Evolutionary conservation across 2,113 vertebrate genomes (phyloP).

Genomic region (Chinchilla lanigera): DNA sequence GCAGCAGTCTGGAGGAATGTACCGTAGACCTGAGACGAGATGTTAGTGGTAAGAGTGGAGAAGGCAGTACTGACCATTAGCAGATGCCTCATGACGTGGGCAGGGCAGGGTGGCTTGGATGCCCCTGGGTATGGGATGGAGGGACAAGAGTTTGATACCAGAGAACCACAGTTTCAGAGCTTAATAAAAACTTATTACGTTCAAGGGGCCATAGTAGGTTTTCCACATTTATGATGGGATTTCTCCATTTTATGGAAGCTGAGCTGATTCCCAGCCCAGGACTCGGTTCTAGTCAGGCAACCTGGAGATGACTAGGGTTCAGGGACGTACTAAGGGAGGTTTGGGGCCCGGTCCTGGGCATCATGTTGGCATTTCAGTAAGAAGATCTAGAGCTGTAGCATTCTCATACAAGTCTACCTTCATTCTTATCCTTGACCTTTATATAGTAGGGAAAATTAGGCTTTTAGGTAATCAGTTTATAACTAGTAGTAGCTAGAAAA

Average conservation of each 20-base stretch:
- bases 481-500: neutral
- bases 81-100: neutral
- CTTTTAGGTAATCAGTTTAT: constrained; percentile 19
- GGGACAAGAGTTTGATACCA: neutral
- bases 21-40: neutral
- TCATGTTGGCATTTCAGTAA: constrained; percentile 14
- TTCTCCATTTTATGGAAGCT: constrained; percentile 19
- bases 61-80: neutral
- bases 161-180: neutral
- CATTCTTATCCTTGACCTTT: constrained; percentile 30
- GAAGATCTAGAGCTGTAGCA: neutral
- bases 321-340: neutral
- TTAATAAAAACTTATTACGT: neutral
- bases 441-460: constrained; percentile 37
- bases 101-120: neutral
- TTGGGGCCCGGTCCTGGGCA: neutral
- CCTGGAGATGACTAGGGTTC: neutral
- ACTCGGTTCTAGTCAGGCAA: constrained; percentile 1
- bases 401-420: neutral
- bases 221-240: neutral
- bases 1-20: neutral
- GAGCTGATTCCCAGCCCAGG: neutral
- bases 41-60: neutral
- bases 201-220: neutral
- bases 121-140: neutral